Conservation (phyloP, 2,797 vertebrate species). For the Sebastolobus alascanus region DNA sequence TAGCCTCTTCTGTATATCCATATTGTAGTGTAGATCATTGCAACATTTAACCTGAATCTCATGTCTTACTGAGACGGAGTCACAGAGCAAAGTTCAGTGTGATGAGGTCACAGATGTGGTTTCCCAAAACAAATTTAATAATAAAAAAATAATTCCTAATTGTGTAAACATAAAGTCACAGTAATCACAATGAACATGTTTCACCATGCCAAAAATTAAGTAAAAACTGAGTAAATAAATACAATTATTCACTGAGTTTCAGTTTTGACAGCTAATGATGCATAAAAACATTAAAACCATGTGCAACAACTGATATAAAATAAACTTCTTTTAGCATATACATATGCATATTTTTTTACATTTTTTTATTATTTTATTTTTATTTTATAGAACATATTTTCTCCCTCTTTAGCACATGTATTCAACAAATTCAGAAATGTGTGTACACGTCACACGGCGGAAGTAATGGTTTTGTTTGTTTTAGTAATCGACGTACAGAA, state of each 20-base stretch:
- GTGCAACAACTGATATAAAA: not conserved
- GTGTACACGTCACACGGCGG: no score
- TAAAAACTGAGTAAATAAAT: not conserved
- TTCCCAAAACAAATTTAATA: not conserved
- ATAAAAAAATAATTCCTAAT: not conserved
- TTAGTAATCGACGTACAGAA: no score
- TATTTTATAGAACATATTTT: no score
- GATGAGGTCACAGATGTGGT: not conserved
- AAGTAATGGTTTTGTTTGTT: no score
- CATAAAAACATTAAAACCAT: not conserved
- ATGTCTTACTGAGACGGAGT: not conserved
- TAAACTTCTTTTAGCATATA: not conserved
- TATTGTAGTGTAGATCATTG: no score
- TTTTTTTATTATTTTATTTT: no score
- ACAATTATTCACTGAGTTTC: not conserved
- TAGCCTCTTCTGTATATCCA: no score
- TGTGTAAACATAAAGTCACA: not conserved
- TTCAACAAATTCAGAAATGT: no score
- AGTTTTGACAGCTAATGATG: not conserved
- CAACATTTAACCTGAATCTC: no score
- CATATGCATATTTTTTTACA: no score
- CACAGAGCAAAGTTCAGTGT: not conserved
- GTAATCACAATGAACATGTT: not conserved
- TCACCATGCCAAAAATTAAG: not conserved
- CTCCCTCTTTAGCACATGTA: no score